Evolutionary conservation across 2,888 invertebrate genomes (phyloP), one percentile per base, ranked within the genome.

Genomic region (Leptothorax acervorum): DNA sequence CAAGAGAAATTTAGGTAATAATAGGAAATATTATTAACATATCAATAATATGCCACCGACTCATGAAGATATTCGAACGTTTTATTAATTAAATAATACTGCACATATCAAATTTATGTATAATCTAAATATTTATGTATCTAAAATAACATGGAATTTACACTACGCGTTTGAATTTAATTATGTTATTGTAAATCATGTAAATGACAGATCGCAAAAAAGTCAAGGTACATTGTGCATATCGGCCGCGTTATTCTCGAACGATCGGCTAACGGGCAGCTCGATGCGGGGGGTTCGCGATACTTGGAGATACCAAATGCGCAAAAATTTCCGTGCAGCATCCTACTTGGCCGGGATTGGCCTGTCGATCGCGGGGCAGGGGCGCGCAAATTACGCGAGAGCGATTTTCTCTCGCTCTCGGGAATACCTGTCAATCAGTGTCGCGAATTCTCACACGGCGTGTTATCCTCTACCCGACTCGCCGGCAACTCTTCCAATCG

Each of bases 371-470:
- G 48, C 48, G 18, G 45, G 74, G 28, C 39, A 18, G 45, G 39
- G 15, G 39, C 31, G 31, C 48, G 35, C 68, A 48, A 85, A 87
- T 88, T 87, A 87, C 83, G 66, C 48, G 82, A 57, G 87, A 88
- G 81, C 51, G 85, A 86, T 89, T 89, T 86, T 79, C 88, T 83
- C 82, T 45, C 39, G 60, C 88, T 65, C 87, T 28, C 23, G 90
- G 90, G 90, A 87, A 88, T 85, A 86, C 60, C 89, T 90, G 90
- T 78, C 90, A 90, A 90, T 90, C 90, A 90, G 89, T 90, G 89
- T 89, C 90, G 83, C 82, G 82, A 82, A 87, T 86, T 87, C 90
- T 84, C 83, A 68, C 81, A 81, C 85, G 75, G 74, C 83, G 78
- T 68, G 76, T 57, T 73, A 73, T 39, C 57, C 73, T 73, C 73